Percentiles rank a stretch among this genome's conserved stretches.
Conservation (phyloP, 2,797 vertebrate species). For the Neosalanx taihuensis region DNA sequence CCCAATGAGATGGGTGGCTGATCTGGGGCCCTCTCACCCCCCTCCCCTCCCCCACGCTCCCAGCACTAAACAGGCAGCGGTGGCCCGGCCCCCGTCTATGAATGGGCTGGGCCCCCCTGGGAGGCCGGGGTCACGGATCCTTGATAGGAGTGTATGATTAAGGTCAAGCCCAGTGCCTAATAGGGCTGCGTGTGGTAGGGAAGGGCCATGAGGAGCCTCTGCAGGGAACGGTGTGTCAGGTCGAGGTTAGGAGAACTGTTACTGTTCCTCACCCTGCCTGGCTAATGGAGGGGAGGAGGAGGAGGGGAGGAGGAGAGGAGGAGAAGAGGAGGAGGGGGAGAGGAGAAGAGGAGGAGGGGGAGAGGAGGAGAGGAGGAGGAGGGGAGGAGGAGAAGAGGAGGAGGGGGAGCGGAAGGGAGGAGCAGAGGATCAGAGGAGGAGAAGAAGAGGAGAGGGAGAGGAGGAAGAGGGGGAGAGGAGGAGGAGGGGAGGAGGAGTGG, state of each 20-base stretch:
- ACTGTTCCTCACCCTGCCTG: not conserved
- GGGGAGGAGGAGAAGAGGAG: too few species aligned
- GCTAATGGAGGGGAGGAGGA: slow-evolving; percentile 7
- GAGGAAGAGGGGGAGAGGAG: too few species aligned
- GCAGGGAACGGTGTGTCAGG: too few species aligned
- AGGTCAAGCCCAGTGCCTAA: slow-evolving; percentile 65
- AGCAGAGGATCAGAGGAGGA: too few species aligned
- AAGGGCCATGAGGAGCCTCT: not conserved
- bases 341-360: not conserved
- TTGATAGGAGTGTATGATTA: slow-evolving; percentile 77
- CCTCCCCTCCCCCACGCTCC: slow-evolving; percentile 65
- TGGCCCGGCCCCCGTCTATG: slow-evolving; percentile 64
- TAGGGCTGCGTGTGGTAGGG: slow-evolving; percentile 52
- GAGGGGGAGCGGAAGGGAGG: too few species aligned
- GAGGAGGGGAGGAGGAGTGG: too few species aligned
- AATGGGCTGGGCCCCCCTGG: slow-evolving; percentile 70
- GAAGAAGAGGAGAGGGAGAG: too few species aligned
- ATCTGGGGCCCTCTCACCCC: slow-evolving; percentile 35
- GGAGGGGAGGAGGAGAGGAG: slow-evolving; percentile 35
- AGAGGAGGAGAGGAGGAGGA: too few species aligned
- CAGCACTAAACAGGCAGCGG: slow-evolving; percentile 70
- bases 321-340: not conserved
- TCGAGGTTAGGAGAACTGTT: not conserved
- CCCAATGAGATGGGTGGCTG: slow-evolving; percentile 77
- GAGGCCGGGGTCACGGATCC: slow-evolving; percentile 70